phyloP scores from a whole-genome alignment of 2,888 invertebrate genomes.

The Fragum whitleyi region DNA sequence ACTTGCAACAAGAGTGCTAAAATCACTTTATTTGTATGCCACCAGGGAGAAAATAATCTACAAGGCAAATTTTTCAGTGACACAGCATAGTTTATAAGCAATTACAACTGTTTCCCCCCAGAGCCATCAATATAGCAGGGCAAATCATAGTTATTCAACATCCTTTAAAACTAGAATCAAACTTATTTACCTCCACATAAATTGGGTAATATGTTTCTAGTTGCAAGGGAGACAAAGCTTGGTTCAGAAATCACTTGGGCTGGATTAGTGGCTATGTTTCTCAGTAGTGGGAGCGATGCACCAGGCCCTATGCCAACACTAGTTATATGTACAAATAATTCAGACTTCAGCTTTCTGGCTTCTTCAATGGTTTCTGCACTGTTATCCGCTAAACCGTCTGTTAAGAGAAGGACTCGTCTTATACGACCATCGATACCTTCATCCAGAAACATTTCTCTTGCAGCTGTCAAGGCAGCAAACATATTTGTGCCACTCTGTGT shows the following conservation, averaged over 20 bases:
- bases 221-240: conserved; percentile 21
- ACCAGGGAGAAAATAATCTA: too few relatives aligned
- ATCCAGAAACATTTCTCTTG: conserved; percentile 21
- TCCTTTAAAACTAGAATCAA: too few relatives aligned
- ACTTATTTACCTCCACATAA: conserved; percentile 35
- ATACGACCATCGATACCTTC: conserved; percentile 2
- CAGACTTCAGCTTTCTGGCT: conserved; percentile 32
- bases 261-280: conserved; percentile 34
- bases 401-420: conserved; percentile 24
- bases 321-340: conserved; percentile 31
- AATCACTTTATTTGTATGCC: too few relatives aligned
- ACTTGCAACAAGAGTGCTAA: too few relatives aligned
- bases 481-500: conserved; percentile 32
- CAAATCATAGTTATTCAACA: too few relatives aligned
- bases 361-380: background rate
- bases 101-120: too few relatives aligned
- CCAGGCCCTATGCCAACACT: conserved; percentile 36
- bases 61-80: too few relatives aligned
- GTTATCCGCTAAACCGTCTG: conserved; percentile 39
- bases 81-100: too few relatives aligned
- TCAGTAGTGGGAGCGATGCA: conserved; percentile 9
- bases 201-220: conserved; percentile 23
- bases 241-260: conserved; percentile 13
- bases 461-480: conserved; percentile 27
- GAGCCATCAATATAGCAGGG: too few relatives aligned